phyloP scores from a whole-genome alignment of 2,888 invertebrate species.

The Stenolophus ochropezus region DNA sequence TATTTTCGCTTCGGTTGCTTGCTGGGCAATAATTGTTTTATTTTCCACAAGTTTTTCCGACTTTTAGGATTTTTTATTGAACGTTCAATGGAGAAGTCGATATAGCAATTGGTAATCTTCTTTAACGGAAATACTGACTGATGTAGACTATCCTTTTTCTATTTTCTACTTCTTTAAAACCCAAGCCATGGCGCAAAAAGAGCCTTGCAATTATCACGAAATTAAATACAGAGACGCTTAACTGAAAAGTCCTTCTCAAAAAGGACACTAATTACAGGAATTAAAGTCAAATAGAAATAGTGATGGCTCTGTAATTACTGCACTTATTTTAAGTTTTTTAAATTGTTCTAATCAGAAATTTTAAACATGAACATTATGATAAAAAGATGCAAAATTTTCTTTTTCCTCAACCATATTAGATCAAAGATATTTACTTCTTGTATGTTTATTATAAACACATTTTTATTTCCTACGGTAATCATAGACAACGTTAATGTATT shows the following conservation, averaged over 20 bases:
- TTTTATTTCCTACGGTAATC: too few species aligned
- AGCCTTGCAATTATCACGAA: neutral
- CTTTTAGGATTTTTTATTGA: constrained; percentile 34
- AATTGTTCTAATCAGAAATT: too few species aligned
- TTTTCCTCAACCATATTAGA: too few species aligned
- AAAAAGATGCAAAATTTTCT: too few species aligned
- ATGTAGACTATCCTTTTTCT: constrained; percentile 4
- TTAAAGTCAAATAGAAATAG: too few species aligned
- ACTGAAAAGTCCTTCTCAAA: neutral
- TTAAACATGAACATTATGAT: too few species aligned
- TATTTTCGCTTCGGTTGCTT: constrained; percentile 48
- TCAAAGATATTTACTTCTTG: too few species aligned
- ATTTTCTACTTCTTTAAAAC: neutral
- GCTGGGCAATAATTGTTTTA: constrained; percentile 50
- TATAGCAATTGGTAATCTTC: constrained; percentile 25
- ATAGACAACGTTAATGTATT: too few species aligned
- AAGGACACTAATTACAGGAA: too few species aligned
- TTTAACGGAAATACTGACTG: constrained; percentile 17
- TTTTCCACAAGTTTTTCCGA: constrained; percentile 42
- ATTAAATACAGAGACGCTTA: neutral
- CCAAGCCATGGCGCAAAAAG: neutral
- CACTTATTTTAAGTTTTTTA: too few species aligned
- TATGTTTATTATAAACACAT: too few species aligned
- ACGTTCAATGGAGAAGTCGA: constrained; percentile 17
- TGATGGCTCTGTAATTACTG: too few species aligned